phyloP scores from a whole-genome alignment of 2,113 vertebrate species.

The Tragelaphus imberbis region DNA sequence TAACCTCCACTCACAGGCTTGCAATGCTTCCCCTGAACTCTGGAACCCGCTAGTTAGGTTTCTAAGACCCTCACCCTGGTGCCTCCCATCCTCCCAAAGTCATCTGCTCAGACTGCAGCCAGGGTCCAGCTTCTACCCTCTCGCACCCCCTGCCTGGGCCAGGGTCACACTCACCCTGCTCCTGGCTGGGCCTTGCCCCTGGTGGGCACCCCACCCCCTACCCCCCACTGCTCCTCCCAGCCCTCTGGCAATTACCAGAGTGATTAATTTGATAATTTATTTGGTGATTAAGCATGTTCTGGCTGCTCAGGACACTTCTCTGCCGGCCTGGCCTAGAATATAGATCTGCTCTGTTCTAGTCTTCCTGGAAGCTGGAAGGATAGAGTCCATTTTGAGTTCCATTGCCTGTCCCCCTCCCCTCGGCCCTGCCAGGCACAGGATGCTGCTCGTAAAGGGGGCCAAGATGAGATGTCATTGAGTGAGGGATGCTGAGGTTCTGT shows the following conservation, averaged over 20 bases:
- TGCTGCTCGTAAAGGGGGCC: background rate
- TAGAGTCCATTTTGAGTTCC: background rate
- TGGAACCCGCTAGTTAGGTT: background rate
- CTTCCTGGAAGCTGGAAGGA: background rate
- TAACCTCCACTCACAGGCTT: background rate
- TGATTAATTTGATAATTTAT: slow-evolving; percentile 64
- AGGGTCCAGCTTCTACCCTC: background rate
- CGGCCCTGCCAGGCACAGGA: background rate
- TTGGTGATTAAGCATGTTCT: slow-evolving; percentile 44
- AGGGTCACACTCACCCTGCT: background rate
- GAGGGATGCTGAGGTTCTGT: background rate
- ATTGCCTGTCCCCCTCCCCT: background rate
- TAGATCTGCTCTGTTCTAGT: background rate
- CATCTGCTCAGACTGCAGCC: background rate
- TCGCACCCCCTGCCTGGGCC: background rate
- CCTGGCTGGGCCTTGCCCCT: background rate
- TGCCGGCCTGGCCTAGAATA: slow-evolving; percentile 8
- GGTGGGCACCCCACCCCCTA: background rate
- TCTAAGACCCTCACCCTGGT: background rate
- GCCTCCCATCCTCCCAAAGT: background rate
- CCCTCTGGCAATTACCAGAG: slow-evolving; percentile 37
- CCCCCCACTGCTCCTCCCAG: background rate
- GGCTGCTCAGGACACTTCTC: background rate
- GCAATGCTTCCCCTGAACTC: background rate
- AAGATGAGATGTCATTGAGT: too few relatives aligned